Evolutionary conservation across 2,888 invertebrate genomes (phyloP), one percentile per base, ranked within the genome.

Genomic region (Halictus quadricinctus): DNA sequence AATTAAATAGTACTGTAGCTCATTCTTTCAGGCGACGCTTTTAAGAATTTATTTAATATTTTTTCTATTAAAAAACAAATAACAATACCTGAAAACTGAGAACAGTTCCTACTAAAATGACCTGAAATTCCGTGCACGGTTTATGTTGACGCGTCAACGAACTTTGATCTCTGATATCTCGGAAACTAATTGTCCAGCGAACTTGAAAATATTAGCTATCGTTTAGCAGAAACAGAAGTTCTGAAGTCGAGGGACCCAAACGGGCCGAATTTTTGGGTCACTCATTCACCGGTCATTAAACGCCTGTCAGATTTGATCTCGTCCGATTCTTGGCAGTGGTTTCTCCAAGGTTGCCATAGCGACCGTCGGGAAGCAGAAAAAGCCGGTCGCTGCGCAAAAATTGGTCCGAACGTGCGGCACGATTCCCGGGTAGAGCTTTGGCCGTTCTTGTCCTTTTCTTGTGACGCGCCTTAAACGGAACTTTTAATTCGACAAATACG

Each of bases 401-500:
- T 69, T 29, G 75, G 36, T 43, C 29, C 41, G 50, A 58, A 58
- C 43, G 41, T 25, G 13, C 48, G 25, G 5, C 46, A 21, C 69
- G 29, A 29, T 43, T 36, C 46, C 18, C 10, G 36, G 15, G 43
- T 7, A 46, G 50, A 60, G 29, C 29, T 36, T 58, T 58, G 58
- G 48, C 74, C 79, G 72, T 80, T 78, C 70, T 74, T 80, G n/a
- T 80, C 76, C 74, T 75, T 74, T 86, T 73, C 80, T 64, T 46
- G 78, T 78, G 81, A 88, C 50, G 79, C 87, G 54, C 74, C 81
- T 76, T 72, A 41, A 81, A 80, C 73, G 66, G 79, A 90, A 60
- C 79, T 88, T 88, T 86, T 83, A 76, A 86, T 86, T 86, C 86
- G 86, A 76, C 85, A 81, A 85, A 86, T 81, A 85, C 82, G 81